Conservation (phyloP, 37 sponge, comb jelly and placozoan species). For the Agelas oroides region DNA sequence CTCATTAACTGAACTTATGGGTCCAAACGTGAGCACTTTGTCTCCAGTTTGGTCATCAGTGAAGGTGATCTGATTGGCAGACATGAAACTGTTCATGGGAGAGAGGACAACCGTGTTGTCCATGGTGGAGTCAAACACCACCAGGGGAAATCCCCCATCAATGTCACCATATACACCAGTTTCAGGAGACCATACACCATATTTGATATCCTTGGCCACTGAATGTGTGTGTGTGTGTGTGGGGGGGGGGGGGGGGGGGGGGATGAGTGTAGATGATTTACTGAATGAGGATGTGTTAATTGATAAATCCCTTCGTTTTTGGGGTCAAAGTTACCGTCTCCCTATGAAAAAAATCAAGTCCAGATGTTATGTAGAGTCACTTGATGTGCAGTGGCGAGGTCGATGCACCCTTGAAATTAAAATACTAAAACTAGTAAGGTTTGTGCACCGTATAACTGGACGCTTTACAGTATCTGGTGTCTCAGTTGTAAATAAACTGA, state of each 20-base stretch:
- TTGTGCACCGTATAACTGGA: too few species aligned
- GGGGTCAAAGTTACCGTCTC: too few species aligned
- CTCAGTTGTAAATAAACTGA: too few species aligned
- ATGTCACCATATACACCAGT: slow-evolving; percentile 16
- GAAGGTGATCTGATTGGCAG: slow-evolving; percentile 60
- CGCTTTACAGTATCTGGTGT: too few species aligned
- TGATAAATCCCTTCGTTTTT: too few species aligned
- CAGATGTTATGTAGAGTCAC: too few species aligned
- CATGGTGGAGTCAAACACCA: slow-evolving; percentile 54
- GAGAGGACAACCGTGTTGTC: slow-evolving; percentile 74
- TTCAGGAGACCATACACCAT: slow-evolving; percentile 15
- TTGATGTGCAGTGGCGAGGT: too few species aligned
- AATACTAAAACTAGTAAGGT: too few species aligned
- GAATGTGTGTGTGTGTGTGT: neutral
- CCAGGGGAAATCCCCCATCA: slow-evolving; percentile 80
- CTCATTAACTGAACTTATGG: slow-evolving; percentile 46
- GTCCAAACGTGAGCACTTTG: slow-evolving; percentile 36
- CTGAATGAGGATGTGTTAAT: too few species aligned
- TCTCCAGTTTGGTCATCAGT: slow-evolving; percentile 15
- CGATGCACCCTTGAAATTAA: too few species aligned
- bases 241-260: too few species aligned
- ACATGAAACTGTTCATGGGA: slow-evolving; percentile 74
- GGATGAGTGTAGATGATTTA: neutral
- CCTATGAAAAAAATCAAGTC: too few species aligned
- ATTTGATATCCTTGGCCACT: slow-evolving; percentile 29